Conservation (phyloP, 2,797 vertebrate genomes). For the Malacoctenus gilli region DNA sequence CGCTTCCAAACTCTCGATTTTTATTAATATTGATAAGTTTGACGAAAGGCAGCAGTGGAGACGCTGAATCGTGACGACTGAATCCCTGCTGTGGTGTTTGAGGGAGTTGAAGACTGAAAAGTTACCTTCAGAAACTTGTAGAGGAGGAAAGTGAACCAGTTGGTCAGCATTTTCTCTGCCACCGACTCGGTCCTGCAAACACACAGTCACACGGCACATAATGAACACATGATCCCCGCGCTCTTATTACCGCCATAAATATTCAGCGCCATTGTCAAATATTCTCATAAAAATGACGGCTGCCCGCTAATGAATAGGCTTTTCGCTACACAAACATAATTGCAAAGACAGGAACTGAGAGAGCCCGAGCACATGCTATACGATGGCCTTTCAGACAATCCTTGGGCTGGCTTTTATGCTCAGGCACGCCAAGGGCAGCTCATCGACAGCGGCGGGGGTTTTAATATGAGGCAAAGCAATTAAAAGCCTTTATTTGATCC, state of each 20-base stretch:
- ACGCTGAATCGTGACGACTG: too few relatives aligned
- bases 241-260: slow-evolving; percentile 63
- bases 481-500: slow-evolving; percentile 83
- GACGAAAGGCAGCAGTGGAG: too few relatives aligned
- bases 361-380: slow-evolving; percentile 44
- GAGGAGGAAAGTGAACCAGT: slow-evolving; percentile 98
- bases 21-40: too few relatives aligned
- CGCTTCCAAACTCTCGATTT: too few relatives aligned
- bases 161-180: slow-evolving; percentile 98
- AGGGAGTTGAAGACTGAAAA: neutral
- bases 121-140: slow-evolving; percentile 98
- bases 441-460: slow-evolving; percentile 57
- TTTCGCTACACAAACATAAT: slow-evolving; percentile 71
- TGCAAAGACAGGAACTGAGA: slow-evolving; percentile 55
- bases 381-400: slow-evolving; percentile 65
- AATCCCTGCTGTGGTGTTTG: too few relatives aligned
- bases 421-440: slow-evolving; percentile 74
- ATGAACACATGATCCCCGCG: slow-evolving; percentile 47
- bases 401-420: slow-evolving; percentile 68
- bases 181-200: slow-evolving; percentile 93
- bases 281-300: slow-evolving; percentile 57
- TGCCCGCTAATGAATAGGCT: slow-evolving; percentile 64
- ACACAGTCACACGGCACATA: slow-evolving; percentile 47
- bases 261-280: slow-evolving; percentile 64
- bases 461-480: slow-evolving; percentile 81